Percentiles rank a stretch among this genome's conserved stretches.
Evolutionary conservation across 2,888 invertebrate species (phyloP).

Genomic region (Rhabditoides inermis): DNA sequence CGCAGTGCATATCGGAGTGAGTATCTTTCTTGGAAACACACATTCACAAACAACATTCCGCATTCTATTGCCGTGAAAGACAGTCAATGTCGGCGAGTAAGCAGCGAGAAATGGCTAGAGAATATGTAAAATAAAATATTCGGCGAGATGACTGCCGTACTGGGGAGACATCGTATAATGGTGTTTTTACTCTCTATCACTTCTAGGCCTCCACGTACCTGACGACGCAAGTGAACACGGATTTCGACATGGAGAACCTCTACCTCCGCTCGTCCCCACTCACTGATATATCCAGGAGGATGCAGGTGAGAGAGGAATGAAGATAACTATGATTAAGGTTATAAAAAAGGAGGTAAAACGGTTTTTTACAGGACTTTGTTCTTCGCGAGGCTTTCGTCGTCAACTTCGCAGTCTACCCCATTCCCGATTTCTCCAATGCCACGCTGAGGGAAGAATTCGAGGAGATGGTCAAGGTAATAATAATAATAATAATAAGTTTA

Average conservation of each 20-base stretch:
- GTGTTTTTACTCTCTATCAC: neutral
- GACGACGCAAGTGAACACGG: conserved; percentile 43
- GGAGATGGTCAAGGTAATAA: conserved; percentile 26
- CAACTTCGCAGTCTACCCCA: conserved; percentile 42
- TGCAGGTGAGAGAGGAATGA: conserved; percentile 26
- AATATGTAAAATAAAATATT: too few species aligned
- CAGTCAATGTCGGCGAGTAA: too few species aligned
- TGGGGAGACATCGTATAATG: neutral
- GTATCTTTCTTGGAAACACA: too few species aligned
- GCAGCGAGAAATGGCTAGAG: too few species aligned
- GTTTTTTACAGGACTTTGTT: conserved; percentile 21
- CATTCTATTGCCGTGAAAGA: too few species aligned
- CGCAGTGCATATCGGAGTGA: conserved; percentile 29
- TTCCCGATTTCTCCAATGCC: conserved; percentile 41
- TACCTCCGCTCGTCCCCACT: conserved; percentile 45
- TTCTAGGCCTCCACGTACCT: conserved; percentile 34
- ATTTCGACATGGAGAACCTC: conserved; percentile 50
- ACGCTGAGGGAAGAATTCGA: conserved; percentile 33
- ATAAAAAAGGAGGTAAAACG: neutral
- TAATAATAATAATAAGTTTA: too few species aligned
- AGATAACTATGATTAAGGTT: neutral
- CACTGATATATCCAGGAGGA: conserved; percentile 41
- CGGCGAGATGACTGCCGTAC: too few species aligned
- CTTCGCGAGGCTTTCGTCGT: conserved; percentile 45
- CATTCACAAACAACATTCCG: too few species aligned